Conservation (phyloP, 2,888 invertebrate species). For the Epistrophe eligans region DNA sequence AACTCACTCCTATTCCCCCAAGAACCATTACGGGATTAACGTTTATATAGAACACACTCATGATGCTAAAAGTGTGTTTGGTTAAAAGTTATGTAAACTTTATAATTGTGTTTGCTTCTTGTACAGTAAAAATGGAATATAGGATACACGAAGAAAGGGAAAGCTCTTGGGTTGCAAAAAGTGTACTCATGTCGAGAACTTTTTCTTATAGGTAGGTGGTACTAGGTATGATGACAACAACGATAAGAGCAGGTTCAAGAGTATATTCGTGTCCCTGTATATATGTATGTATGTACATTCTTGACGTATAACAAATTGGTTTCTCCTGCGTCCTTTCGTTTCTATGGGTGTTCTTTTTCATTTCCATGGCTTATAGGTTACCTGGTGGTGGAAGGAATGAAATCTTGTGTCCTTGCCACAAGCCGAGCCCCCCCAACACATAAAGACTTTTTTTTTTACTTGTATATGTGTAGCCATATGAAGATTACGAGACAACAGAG, state of each 20-base stretch:
- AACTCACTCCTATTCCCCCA: conserved; percentile 15
- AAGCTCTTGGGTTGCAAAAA: conserved; percentile 2
- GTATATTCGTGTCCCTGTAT: not conserved
- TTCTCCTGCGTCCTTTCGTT: not conserved
- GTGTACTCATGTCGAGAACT: conserved; percentile 4
- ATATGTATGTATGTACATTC: not conserved
- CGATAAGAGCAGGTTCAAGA: conserved; percentile 14
- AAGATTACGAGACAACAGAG: conserved; percentile 25
- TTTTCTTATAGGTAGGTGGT: not conserved
- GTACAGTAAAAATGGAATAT: not conserved
- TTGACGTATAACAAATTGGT: conserved; percentile 11
- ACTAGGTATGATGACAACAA: not conserved
- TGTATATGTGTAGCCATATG: not conserved
- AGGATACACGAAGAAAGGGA: conserved; percentile 2
- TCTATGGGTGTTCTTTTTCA: not conserved
- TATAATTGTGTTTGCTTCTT: conserved; percentile 38
- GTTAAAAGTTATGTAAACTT: conserved; percentile 46
- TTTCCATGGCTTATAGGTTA: not conserved
- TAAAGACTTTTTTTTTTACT: not conserved
- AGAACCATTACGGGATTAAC: conserved; percentile 9
- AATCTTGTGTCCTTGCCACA: conserved; percentile 21
- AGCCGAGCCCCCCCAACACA: not conserved
- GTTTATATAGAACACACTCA: not conserved
- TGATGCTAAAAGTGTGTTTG: conserved; percentile 21
- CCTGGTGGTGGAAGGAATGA: not conserved